Evolutionary conservation across 2,797 vertebrate species (phyloP), one percentile per base, ranked within the genome.

Genomic region (Bovichtus diacanthus): DNA sequence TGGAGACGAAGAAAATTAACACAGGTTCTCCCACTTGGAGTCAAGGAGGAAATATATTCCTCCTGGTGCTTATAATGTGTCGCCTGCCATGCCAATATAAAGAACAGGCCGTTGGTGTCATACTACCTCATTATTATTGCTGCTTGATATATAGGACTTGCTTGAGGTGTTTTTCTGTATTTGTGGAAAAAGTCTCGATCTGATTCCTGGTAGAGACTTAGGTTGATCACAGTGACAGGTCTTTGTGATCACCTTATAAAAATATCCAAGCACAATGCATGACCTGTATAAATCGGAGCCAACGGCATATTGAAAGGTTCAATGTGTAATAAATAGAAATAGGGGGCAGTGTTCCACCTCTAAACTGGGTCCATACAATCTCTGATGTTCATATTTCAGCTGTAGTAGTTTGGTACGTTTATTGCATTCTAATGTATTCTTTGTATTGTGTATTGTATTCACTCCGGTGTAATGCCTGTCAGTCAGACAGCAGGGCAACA

Each of bases 211-310:
- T 62, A 29, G n/a, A 71, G 23, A 31, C 64, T 70, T 34, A 34
- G 9, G 34, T 61, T 70, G 61, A 83, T 74, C 60, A 66, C 59
- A 74, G 71, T 59, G 60, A 87, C 70, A 69, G 71, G 56, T 43
- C 68, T 85, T 73, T 78, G 70, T 78, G 83, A 76, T 83, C 58
- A 49, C 62, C 67, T 81, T 76, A 72, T 58, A 76, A 88, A 85
- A 85, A 85, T 82, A 75, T 84, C 72, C 74, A 61, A 79, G 59
- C 53, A 16, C 56, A 60, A 10, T 64, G 53, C 41, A 36, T 80
- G 83, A 86, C 88, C 82, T 60, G 83, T 87, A 91, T 90, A 79
- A 93, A 91, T 94, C 92, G 87, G 67, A 80, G 87, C 87, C 82
- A 43, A 56, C 74, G 89, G 89, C 88, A 88, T 86, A 82, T 86